Evolutionary conservation across 2,797 vertebrate genomes (phyloP).

Genomic region (Melanotaenia parkinsoni): DNA sequence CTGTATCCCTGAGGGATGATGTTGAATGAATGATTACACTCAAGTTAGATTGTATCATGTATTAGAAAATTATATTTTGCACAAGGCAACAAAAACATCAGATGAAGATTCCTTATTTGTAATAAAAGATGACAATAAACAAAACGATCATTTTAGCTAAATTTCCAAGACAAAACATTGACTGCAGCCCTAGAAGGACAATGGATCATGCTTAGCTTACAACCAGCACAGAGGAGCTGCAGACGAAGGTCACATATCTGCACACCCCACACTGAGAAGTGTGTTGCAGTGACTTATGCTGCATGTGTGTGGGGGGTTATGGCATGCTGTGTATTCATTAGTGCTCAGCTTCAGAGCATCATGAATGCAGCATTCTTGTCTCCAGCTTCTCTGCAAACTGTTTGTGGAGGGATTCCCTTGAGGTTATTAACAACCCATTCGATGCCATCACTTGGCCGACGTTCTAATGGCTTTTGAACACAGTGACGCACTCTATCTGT

Average conservation of each 20-base stretch:
- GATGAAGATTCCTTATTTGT: neutral
- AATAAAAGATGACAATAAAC: neutral
- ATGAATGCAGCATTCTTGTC: slow-evolving; percentile 60
- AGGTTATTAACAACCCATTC: slow-evolving; percentile 40
- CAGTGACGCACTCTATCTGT: slow-evolving; percentile 64
- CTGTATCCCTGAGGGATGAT: slow-evolving; percentile 52
- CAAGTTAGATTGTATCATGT: slow-evolving; percentile 36
- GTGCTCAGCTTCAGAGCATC: slow-evolving; percentile 38
- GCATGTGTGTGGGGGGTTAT: slow-evolving; percentile 57
- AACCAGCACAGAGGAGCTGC: slow-evolving; percentile 32
- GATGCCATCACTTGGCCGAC: slow-evolving; percentile 63
- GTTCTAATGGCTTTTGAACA: slow-evolving; percentile 54
- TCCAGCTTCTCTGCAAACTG: slow-evolving; percentile 47
- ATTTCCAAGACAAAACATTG: slow-evolving; percentile 4
- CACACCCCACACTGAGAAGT: slow-evolving; percentile 54
- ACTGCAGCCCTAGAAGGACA: slow-evolving; percentile 35
- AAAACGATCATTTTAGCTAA: neutral
- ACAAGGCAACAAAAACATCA: neutral
- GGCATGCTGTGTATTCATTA: slow-evolving; percentile 69
- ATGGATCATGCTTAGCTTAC: slow-evolving; percentile 37
- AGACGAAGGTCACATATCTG: slow-evolving; percentile 71
- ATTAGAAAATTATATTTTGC: slow-evolving; percentile 22
- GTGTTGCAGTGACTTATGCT: slow-evolving; percentile 60
- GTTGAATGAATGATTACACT: slow-evolving; percentile 30
- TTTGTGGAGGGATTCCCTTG: slow-evolving; percentile 72